Evolutionary conservation across 1,140 invertebrate genomes (phyloP).

Genomic region (Lineus longissimus): DNA sequence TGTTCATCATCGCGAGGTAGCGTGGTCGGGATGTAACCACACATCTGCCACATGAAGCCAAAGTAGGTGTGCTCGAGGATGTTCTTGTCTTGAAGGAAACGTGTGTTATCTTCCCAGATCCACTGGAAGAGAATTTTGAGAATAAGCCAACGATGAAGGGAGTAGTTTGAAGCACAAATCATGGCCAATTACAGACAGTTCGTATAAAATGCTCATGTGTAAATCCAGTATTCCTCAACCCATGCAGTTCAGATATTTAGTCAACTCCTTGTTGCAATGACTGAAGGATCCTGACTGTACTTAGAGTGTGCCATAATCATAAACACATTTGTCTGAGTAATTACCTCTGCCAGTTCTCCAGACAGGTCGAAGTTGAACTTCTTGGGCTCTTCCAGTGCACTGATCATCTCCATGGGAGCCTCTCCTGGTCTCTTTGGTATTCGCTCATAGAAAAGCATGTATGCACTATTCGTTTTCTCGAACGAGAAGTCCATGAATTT

Average conservation of each 20-base stretch:
- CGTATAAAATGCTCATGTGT: too few species aligned
- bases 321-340: slow-evolving; percentile 15
- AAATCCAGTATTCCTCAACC: too few species aligned
- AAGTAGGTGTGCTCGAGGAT: slow-evolving; percentile 94
- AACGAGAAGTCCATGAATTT: slow-evolving; percentile 97
- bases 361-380: slow-evolving; percentile 49
- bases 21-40: slow-evolving; percentile 85
- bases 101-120: slow-evolving; percentile 91
- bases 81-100: slow-evolving; percentile 90
- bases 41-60: slow-evolving; percentile 94
- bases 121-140: slow-evolving; percentile 32
- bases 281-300: too few species aligned
- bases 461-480: slow-evolving; percentile 95
- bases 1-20: slow-evolving; percentile 68
- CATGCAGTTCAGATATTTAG: too few species aligned
- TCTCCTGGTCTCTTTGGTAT: slow-evolving; percentile 49
- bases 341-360: slow-evolving; percentile 44
- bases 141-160: slow-evolving; percentile 4
- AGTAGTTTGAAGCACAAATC: too few species aligned
- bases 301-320: too few species aligned
- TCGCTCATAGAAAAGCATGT: slow-evolving; percentile 94
- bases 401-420: slow-evolving; percentile 14
- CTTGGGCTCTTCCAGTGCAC: slow-evolving; percentile 18
- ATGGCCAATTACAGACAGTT: too few species aligned
- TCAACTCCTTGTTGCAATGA: too few species aligned